Evolutionary conservation across 2,113 vertebrate genomes (phyloP), one percentile per base, ranked within the genome.

Genomic region (Morone saxatilis): DNA sequence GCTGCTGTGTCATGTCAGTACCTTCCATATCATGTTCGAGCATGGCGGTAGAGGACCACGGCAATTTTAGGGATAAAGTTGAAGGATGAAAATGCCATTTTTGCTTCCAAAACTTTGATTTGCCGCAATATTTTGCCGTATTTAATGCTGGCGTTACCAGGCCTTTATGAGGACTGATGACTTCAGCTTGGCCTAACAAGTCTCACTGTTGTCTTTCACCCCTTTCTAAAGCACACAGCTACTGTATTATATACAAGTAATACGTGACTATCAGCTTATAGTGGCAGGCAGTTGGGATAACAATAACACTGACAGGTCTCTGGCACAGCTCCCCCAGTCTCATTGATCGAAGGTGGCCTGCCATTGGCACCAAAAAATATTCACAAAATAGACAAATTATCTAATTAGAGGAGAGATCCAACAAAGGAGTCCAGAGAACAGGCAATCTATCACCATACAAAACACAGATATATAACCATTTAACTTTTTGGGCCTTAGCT

Each of bases 321-420:
- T 76, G 73, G 81, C 70, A 56, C 38, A 25, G 19, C 36, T 47
- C 31, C 47, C 8, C 25, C 20, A 3, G 4, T 40, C 14, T 20
- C 12, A 88, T 75, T 59, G 80, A 83, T 87, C 65, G 31, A 66
- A 87, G 59, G 65, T 67, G 47, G 22, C 59, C 62, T 7, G 47
- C 36, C 57, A 57, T 45, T 72, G 47, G 43, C 61, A 72, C 53
- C 50, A 41, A 50, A n/a, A 69, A 68, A 76, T 48, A 69, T 65
- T 78, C 75, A 81, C 77, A 88, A 73, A 66, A 22, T 68, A 85
- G 71, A 83, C 69, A 86, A 78, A 84, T 70, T 41, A 65, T 38
- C 38, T 54, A 62, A 88, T 84, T 76, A 79, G 43, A 78, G 56
- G 41, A 50, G 25, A 14, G 31, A 72, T 61, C 50, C 48, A 51